Evolutionary conservation across 1,140 invertebrate species (phyloP).

Genomic region (Eurytemora carolleeae): DNA sequence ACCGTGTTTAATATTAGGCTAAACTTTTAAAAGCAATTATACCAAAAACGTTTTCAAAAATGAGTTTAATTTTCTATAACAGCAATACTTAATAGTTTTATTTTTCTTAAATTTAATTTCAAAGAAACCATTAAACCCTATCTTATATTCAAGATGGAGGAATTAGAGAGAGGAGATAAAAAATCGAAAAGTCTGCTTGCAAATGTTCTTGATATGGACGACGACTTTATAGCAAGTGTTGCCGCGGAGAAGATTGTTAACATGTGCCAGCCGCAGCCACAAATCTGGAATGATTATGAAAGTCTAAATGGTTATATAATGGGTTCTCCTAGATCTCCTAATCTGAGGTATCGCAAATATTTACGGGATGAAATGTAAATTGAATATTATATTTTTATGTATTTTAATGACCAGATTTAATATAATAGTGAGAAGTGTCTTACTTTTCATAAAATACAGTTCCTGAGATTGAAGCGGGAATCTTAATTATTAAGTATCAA

Average conservation of each 20-base stretch:
- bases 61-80: neutral
- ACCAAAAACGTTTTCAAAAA: neutral
- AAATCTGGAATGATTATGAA: too few relatives aligned
- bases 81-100: neutral
- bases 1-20: neutral
- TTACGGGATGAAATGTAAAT: too few relatives aligned
- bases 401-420: too few relatives aligned
- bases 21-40: neutral
- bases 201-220: constrained; percentile 75
- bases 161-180: constrained; percentile 70
- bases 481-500: too few relatives aligned
- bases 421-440: too few relatives aligned
- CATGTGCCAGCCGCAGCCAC: too few relatives aligned
- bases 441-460: too few relatives aligned
- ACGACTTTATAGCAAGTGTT: constrained; percentile 44
- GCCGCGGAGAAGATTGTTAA: neutral
- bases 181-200: constrained; percentile 79
- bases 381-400: too few relatives aligned
- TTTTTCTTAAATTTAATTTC: neutral
- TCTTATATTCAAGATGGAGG: constrained; percentile 51
- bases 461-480: too few relatives aligned
- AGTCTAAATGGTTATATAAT: too few relatives aligned
- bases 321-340: too few relatives aligned
- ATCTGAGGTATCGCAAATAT: too few relatives aligned
- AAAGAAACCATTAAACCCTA: neutral